Conservation (phyloP, 2,888 invertebrate species). For the Leptopterna dolabrata region DNA sequence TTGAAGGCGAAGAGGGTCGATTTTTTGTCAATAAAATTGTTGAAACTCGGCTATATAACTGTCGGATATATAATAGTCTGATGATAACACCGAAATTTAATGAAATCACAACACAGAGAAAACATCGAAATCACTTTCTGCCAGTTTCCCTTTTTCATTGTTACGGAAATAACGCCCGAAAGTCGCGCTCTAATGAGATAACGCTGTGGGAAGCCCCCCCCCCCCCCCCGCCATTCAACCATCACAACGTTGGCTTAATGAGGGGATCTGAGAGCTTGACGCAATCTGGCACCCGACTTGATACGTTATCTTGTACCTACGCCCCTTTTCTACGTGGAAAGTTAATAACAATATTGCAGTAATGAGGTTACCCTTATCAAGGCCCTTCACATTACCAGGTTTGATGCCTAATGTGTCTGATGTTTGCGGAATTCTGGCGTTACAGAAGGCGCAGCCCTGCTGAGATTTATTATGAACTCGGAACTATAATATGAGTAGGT, state of each 20-base stretch:
- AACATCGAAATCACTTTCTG: background rate
- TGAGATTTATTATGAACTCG: too few relatives aligned
- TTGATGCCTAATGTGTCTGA: background rate
- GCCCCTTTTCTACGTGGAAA: background rate
- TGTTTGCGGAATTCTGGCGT: background rate
- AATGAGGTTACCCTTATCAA: conserved; percentile 25
- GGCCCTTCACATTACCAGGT: background rate
- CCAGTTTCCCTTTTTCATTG: background rate
- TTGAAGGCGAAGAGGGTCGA: too few relatives aligned
- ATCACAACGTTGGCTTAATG: background rate
- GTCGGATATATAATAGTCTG: background rate
- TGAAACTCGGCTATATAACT: too few relatives aligned
- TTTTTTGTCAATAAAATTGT: too few relatives aligned
- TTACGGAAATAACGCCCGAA: background rate
- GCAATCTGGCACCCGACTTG: background rate
- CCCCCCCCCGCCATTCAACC: too few relatives aligned
- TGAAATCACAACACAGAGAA: too few relatives aligned
- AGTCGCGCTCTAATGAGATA: conserved; percentile 7
- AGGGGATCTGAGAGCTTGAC: conserved; percentile 1
- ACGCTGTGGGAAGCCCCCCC: background rate
- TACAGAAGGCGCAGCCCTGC: background rate
- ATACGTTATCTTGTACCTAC: background rate
- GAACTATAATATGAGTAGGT: too few relatives aligned
- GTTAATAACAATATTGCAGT: background rate
- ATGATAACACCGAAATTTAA: background rate